Evolutionary conservation across 1,140 invertebrate genomes (phyloP).

Genomic region (Heliconius himera): DNA sequence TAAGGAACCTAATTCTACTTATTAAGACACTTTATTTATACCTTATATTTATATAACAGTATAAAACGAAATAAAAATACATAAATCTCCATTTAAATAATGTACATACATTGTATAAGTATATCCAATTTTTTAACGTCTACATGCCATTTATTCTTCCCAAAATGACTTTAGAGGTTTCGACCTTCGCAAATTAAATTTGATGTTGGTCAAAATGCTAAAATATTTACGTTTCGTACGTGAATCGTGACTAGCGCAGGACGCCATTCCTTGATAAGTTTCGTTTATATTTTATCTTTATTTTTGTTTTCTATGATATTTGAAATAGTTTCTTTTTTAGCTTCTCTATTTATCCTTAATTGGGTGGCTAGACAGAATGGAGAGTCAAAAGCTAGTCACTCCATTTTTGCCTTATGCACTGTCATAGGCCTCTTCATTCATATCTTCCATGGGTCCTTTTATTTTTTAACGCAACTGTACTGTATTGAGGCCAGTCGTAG

Average conservation of each 20-base stretch:
- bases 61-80: no score
- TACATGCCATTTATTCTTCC: slow-evolving; percentile 18
- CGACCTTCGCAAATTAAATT: slow-evolving; percentile 32
- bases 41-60: no score
- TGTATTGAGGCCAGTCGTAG: no score
- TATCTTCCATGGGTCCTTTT: no score
- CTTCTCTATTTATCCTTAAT: background rate
- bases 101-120: background rate
- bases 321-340: background rate
- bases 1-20: no score
- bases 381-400: no score
- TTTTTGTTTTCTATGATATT: background rate
- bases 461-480: no score
- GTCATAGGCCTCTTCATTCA: no score
- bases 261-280: background rate
- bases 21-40: no score
- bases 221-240: background rate
- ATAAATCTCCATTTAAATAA: no score
- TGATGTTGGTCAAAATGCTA: slow-evolving; percentile 21
- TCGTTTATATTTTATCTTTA: background rate
- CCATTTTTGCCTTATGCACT: no score
- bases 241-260: background rate
- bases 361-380: no score
- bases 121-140: background rate
- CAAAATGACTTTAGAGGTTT: background rate